Evolutionary conservation across 2,888 invertebrate genomes (phyloP), one percentile per base, ranked within the genome.

Genomic region (Agrochola lychnidis): DNA sequence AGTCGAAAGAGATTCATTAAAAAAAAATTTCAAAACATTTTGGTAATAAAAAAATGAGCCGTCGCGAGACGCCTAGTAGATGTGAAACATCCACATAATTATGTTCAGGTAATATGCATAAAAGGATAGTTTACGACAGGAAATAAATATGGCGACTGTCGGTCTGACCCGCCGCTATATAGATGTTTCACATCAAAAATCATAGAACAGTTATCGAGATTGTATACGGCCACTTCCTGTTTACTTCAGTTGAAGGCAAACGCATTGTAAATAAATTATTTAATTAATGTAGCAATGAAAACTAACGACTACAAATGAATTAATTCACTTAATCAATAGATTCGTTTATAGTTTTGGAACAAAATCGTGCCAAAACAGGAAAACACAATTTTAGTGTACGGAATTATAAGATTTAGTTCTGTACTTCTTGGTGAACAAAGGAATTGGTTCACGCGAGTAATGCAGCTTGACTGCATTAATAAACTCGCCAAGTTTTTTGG

Each of bases 401-500:
- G 40, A 48, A 73, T 83, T 85, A 87, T 86, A 86, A 90, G 87
- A 90, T 91, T 91, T 90, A 90, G 84, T 53, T 90, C 88, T 84
- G 89, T 88, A 80, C 77, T 78, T 70, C 69, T 81, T 78, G 19
- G 64, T 78, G 89, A 93, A 94, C 93, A 94, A 93, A 93, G 91
- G 91, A 93, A 87, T 93, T 90, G 89, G 91, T 91, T 92, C 80
- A 82, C 91, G 92, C 90, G 85, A 93, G 90, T 94, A 95, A 95
- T 92, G 90, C 88, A 90, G 90, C 90, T 90, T 89, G 93, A 93
- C 93, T 94, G 92, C 92, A 94, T 95, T 95, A 95, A 94, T 95
- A 92, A 93, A 94, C 90, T 91, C 87, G 73, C 86, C 83, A 93
- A 95, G 93, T 94, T 95, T 95, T 95, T 95, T 95, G 95, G 95